Conservation (phyloP, 2,113 vertebrate species). For the chimpanzee (Pan troglodytes) region NHGRI_mPanTro3-v2.1_pri NC_072398.2:41068501-41069000, state of each 20-base stretch:
- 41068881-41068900: not conserved
- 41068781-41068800: not conserved
- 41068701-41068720: not conserved
- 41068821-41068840: not conserved
- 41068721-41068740: not conserved
- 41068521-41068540: not conserved
- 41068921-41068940: constrained; percentile 5
- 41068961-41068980: constrained; percentile 73
- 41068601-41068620: not conserved
- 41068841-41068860: not conserved
- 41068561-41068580: not conserved
- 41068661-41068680: not conserved
- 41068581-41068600: not conserved
- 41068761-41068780: not conserved
- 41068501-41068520: accelerated
- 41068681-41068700: not conserved
- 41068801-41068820: not conserved
- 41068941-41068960: constrained; percentile 58
- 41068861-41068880: not conserved
- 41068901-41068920: accelerated
- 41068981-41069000: constrained; percentile 82
- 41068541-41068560: not conserved
- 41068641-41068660: not conserved
- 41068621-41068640: too few species aligned
- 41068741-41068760: not conserved